These are phyloP conservation scores for Glyptemys insculpta DNA, from an alignment of 2,797 vertebrate species.

Conservation along the genomic window DNA sequence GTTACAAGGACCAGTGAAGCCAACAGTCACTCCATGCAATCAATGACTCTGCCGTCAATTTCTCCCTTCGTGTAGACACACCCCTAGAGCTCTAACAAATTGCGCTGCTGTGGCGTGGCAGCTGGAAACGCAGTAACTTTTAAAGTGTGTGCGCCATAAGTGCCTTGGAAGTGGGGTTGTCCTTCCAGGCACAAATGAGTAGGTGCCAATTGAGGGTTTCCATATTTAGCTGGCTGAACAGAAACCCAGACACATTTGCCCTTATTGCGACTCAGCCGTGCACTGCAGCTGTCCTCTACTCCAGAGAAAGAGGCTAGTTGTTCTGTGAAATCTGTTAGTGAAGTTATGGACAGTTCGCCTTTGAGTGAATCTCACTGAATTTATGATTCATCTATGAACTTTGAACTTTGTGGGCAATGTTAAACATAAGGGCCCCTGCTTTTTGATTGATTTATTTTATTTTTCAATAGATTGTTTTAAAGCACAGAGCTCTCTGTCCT, in stretches of 20 bases:
- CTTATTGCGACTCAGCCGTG: slow-evolving; percentile 10
- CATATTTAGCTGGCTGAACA: background rate
- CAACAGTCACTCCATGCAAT: background rate
- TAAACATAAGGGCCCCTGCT: slow-evolving; percentile 7
- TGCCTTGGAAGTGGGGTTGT: background rate
- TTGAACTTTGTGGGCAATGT: slow-evolving; percentile 18
- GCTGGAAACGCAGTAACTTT: background rate
- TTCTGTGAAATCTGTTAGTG: slow-evolving; percentile 38
- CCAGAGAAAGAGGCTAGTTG: slow-evolving; percentile 54
- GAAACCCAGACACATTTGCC: slow-evolving; percentile 10
- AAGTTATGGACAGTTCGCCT: slow-evolving; percentile 20
- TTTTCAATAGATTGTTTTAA: background rate
- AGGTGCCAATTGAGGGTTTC: slow-evolving; percentile 5
- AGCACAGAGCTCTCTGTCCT: background rate
- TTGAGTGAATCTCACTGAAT: slow-evolving; percentile 36
- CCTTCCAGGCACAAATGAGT: background rate
- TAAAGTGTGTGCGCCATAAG: background rate
- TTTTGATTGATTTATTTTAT: slow-evolving; percentile 5
- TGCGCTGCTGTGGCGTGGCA: background rate
- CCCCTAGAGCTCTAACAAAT: background rate
- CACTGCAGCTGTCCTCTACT: slow-evolving; percentile 46
- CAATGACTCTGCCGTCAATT: background rate
- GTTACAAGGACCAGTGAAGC: background rate
- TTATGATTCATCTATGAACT: slow-evolving; percentile 60
- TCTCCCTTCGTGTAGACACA: background rate